phyloP scores from a whole-genome alignment of 2,113 vertebrate species.

The Lophura nycthemera region DNA sequence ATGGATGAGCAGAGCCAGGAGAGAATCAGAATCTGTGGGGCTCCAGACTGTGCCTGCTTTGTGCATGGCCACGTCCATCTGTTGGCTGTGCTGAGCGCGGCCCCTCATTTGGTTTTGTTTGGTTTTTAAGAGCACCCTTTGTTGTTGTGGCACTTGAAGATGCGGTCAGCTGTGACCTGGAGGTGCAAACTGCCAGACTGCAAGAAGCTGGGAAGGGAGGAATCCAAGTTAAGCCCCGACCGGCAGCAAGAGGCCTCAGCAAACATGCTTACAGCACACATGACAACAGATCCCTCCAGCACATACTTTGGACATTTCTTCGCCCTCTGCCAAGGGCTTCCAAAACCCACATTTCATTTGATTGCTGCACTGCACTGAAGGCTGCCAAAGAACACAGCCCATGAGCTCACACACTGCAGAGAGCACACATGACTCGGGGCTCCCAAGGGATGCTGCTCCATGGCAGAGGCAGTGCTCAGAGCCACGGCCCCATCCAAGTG shows the following conservation, averaged over 20 bases:
- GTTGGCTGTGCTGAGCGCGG: background rate
- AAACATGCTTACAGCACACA: background rate
- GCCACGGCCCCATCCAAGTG: background rate
- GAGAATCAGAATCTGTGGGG: too few relatives aligned
- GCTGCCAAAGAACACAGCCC: slow-evolving; percentile 33
- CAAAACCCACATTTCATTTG: slow-evolving; percentile 30
- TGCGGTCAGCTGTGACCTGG: background rate
- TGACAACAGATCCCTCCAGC: background rate
- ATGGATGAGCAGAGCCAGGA: fast-evolving
- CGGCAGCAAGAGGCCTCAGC: background rate
- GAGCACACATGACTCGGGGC: background rate
- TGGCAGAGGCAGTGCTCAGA: slow-evolving; percentile 3
- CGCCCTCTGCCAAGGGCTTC: slow-evolving; percentile 25
- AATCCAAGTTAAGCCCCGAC: background rate
- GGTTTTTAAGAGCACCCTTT: background rate
- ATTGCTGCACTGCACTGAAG: background rate
- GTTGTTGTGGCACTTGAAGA: background rate
- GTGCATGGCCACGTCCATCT: fast-evolving
- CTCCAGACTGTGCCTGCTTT: fast-evolving
- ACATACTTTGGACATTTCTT: background rate
- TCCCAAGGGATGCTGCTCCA: background rate
- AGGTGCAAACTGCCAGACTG: background rate
- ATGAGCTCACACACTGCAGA: slow-evolving; percentile 49
- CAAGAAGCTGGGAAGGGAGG: background rate
- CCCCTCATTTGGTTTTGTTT: too few relatives aligned